Base-by-base conservation (phyloP, 2,888 invertebrate species). In the Microchrysa polita region DNA sequence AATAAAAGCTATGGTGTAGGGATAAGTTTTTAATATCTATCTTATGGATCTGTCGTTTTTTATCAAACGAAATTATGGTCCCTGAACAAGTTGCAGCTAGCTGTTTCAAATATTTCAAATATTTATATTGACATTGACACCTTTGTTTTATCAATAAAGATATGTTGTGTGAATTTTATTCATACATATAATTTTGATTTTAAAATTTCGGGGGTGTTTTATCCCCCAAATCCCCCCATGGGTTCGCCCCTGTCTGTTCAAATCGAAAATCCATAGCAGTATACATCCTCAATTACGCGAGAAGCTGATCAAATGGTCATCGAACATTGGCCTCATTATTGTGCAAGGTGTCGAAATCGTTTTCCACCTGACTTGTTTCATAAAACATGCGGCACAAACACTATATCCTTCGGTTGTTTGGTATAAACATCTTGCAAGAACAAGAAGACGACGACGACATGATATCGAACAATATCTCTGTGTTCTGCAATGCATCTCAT, bases 361-460 rank as follows among this genome's bases (percentile, higher is more conserved):
- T 72, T 72, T 72, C 60, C 72, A 60, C 72, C 52, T 60, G 59
- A 44, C 14, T 22, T 18, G 52, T 40, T 53, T 34, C 16, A 22
- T 16, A 52, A 18, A 7, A 18, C 27, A 53, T 27, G 9, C 23
- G 18, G 23, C 14, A 52, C 27, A 7, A 34, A 34, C 4, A 2
- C 27, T 34, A n/a, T n/a, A 34, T 34, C 27, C 27, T 34, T 34
- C 67, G 44, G 60, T 72, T n/a, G n/a, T n/a, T n/a, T 52, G 60
- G 72, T 34, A 72, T n/a, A n/a, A n/a, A n/a, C n/a, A 61, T 63
- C 60, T 72, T 72, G 72, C 72, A 72, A 60, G 72, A 44, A 48
- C 72, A 72, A 60, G 72, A 44, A 48, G 12, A 20, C 22, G 22
- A 18, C 52, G 16, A 53, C 12, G 53, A 53, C 55, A 34, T 67